These are phyloP conservation scores for Phrynocephalus forsythii DNA, from an alignment of 2,797 vertebrate species.

Conservation along the genomic window DNA sequence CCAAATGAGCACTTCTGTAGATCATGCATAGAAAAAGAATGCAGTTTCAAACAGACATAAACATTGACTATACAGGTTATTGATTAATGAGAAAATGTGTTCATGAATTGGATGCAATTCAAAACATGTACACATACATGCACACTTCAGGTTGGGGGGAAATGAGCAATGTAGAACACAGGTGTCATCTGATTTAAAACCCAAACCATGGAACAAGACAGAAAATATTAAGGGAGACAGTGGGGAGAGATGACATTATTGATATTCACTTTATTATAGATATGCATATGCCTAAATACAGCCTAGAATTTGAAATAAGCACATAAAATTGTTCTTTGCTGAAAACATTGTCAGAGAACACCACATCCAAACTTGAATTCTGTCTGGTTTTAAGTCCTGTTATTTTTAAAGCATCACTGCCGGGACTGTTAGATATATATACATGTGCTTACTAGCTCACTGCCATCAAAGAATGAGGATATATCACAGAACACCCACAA, in stretches of 20 bases:
- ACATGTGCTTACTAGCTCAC: background rate
- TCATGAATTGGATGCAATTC: background rate
- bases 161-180: too few relatives aligned
- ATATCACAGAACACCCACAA: conserved; percentile 19
- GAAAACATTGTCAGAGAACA: background rate
- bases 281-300: background rate
- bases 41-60: background rate
- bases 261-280: background rate
- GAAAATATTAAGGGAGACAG: background rate
- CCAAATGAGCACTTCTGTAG: too few relatives aligned
- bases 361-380: background rate
- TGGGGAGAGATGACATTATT: background rate
- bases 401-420: background rate
- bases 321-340: background rate
- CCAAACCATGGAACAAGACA: background rate
- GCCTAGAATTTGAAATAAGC: background rate
- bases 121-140: background rate
- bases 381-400: background rate
- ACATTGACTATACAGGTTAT: background rate
- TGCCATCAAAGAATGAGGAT: conserved; percentile 5
- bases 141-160: background rate
- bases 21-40: too few relatives aligned
- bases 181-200: too few relatives aligned
- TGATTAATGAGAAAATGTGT: background rate
- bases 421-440: background rate